phyloP scores from a whole-genome alignment of 2,113 vertebrate species.

The Gavia stellata region DNA sequence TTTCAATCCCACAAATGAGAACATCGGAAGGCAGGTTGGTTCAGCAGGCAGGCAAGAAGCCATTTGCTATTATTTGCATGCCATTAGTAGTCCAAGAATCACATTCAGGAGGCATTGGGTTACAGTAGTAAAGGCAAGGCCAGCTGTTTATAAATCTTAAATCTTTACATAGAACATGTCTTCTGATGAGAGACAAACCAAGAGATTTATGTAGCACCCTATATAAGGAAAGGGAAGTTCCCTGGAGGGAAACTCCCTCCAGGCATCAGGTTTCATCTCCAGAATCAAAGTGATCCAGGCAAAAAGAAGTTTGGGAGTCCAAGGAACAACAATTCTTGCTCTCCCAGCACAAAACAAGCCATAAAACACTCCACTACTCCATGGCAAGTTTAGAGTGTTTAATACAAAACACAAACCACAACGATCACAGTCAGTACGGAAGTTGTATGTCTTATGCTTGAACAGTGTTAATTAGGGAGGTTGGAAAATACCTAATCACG shows the following conservation, averaged over 20 bases:
- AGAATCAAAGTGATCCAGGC: not conserved
- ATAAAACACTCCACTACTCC: not conserved
- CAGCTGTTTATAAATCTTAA: not conserved
- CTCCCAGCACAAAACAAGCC: not conserved
- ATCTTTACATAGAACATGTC: not conserved
- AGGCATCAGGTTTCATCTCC: not conserved
- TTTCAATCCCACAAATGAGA: not conserved
- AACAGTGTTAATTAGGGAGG: not conserved
- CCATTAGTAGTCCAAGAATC: not conserved
- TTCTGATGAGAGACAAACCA: not conserved
- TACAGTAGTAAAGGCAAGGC: not conserved
- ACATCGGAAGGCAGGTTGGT: too few species aligned
- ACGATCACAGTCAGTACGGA: not conserved
- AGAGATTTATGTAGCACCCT: not conserved
- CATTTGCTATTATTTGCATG: not conserved
- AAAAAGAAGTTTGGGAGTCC: not conserved
- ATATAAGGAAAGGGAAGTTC: not conserved
- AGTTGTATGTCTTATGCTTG: not conserved
- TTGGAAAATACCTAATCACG: not conserved
- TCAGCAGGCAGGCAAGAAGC: not conserved
- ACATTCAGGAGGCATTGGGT: not conserved
- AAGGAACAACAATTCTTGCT: not conserved
- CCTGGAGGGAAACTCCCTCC: not conserved
- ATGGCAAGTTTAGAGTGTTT: not conserved
- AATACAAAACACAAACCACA: not conserved